Evolutionary conservation across 2,888 invertebrate species (phyloP).

Genomic region (Rhagium mordax): DNA sequence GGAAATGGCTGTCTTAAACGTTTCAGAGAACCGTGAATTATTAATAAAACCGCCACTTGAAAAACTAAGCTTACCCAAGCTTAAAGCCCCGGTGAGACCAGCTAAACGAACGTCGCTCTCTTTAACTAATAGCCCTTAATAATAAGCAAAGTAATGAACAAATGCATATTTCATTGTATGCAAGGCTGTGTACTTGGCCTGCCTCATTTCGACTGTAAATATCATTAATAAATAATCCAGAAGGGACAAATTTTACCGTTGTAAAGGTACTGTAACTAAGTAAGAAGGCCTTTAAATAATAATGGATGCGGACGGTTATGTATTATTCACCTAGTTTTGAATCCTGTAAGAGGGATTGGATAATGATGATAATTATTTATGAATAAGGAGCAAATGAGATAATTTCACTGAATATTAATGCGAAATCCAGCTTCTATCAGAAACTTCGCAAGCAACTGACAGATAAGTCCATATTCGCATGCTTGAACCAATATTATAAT

Average conservation of each 20-base stretch:
- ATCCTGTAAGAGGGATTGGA: background rate
- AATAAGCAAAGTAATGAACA: conserved; percentile 50
- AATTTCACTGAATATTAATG: no score
- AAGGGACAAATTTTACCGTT: background rate
- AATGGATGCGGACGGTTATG: background rate
- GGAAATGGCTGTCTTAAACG: conserved; percentile 60
- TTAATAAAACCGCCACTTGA: conserved; percentile 58
- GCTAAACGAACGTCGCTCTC: conserved; percentile 46
- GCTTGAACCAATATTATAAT: no score
- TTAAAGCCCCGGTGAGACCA: conserved; percentile 45
- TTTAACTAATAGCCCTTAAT: conserved; percentile 53
- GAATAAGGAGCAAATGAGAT: background rate
- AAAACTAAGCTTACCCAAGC: conserved; percentile 53
- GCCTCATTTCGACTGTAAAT: background rate
- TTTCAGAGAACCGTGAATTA: conserved; percentile 60
- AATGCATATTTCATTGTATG: conserved; percentile 47
- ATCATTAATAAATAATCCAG: background rate
- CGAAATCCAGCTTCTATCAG: no score
- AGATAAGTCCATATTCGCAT: no score
- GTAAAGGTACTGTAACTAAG: background rate
- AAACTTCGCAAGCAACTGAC: no score
- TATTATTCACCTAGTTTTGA: background rate
- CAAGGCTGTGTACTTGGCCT: background rate
- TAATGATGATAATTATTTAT: background rate
- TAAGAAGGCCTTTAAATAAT: background rate